Evolutionary conservation across 2,797 vertebrate genomes (phyloP), one percentile per base, ranked within the genome.

Genomic region (Botia kubotai): DNA sequence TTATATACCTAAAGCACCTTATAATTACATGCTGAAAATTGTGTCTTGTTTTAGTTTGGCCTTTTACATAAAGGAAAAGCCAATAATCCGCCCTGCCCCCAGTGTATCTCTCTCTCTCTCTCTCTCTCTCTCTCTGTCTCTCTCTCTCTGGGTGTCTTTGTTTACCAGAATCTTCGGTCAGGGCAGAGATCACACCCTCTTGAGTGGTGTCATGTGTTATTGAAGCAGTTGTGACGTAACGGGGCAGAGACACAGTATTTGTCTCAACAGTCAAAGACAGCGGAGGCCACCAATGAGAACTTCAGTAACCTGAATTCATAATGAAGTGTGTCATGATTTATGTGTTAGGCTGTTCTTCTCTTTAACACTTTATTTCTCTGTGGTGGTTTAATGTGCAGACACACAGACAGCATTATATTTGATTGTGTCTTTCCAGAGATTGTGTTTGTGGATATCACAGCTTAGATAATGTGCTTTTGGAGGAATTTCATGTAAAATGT

Each of bases 141-240:
- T 23, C 58, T 39, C 14, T 14, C 23, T 11, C 52, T 3, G 12
- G 48, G 2, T 19, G 8, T 72, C 66, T 76, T 29, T 83, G 72
- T 75, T 65, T 79, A 57, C 72, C 55, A 66, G 70, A 77, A 73
- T 69, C n/a, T 52, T 83, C 81, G 12, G 6, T 70, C 65, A 57
- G 76, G 46, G 65, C 68, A 52, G 53, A 50, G 79, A 71, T 83
- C 77, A 80, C 68, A 72, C 77, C 73, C 82, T 72, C 62, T 23
- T 80, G 72, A 72, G 72, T 72, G 50, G 52, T 80, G 73, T 83
- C 82, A 83, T 77, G 82, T 83, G 77, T 80, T 80, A 76, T 48
- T 67, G 73, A 60, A 72, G 60, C 55, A 23, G 53, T 46, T n/a
- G 5, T 83, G 72, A 83, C 17, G 77, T 83, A 65, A 67, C 73